Evolutionary conservation across 2,113 vertebrate species (phyloP).

Genomic region (Semicossyphus pulcher): DNA sequence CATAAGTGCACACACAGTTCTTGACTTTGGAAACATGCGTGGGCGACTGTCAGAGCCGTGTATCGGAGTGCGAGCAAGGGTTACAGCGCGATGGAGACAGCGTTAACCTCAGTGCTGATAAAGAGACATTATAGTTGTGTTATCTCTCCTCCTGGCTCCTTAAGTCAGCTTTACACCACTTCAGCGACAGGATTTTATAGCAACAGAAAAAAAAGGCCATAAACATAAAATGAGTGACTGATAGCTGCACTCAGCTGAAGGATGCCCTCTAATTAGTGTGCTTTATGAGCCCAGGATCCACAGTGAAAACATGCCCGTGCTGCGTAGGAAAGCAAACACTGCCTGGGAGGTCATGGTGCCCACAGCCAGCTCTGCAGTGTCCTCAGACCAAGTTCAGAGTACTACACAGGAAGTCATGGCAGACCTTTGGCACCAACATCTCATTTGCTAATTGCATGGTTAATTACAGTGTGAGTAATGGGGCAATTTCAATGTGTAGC

Average conservation of each 20-base stretch:
- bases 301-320: constrained; percentile 70
- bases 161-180: constrained; percentile 46
- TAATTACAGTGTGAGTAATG: constrained; percentile 42
- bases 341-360: constrained; percentile 67
- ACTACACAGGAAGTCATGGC: constrained; percentile 7
- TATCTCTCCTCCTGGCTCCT: constrained; percentile 66
- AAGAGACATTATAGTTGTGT: constrained; percentile 57
- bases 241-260: constrained; percentile 70
- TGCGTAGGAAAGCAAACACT: constrained; percentile 62
- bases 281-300: constrained; percentile 72
- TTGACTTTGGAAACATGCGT: constrained; percentile 43
- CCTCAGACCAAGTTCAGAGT: constrained; percentile 61
- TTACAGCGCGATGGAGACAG: constrained; percentile 63
- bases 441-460: constrained; percentile 28
- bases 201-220: constrained; percentile 63
- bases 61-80: constrained; percentile 60
- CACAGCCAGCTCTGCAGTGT: constrained; percentile 31
- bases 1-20: constrained; percentile 13
- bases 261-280: constrained; percentile 75
- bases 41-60: constrained; percentile 38
- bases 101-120: constrained; percentile 56
- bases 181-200: constrained; percentile 54
- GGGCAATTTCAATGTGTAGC: constrained; percentile 9
- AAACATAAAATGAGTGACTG: constrained; percentile 76
- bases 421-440: constrained; percentile 20